phyloP scores from a whole-genome alignment of 1,140 invertebrate genomes.

The Panulirus ornatus region DNA sequence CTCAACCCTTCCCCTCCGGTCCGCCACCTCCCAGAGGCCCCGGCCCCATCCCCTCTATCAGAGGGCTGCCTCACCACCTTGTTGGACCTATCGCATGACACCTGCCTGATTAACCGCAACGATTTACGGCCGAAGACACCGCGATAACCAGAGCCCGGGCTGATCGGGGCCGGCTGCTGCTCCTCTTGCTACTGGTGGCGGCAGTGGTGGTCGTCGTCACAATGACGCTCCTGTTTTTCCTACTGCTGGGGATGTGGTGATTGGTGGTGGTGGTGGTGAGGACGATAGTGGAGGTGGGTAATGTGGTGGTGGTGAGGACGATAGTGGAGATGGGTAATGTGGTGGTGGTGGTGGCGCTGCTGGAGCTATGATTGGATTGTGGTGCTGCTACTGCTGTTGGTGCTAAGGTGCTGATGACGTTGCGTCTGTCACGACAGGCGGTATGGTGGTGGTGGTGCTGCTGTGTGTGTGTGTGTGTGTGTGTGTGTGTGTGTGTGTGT shows the following conservation, averaged over 20 bases:
- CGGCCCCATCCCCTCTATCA: background rate
- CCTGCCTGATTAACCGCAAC: slow-evolving; percentile 18
- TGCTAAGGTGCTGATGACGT: too few relatives aligned
- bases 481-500: background rate
- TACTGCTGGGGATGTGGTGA: background rate
- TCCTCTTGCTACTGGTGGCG: background rate
- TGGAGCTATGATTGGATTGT: background rate
- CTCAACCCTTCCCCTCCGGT: background rate
- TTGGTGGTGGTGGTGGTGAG: background rate
- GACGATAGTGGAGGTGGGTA: background rate
- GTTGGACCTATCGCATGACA: slow-evolving; percentile 26
- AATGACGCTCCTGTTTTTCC: too few relatives aligned
- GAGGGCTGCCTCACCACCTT: slow-evolving; percentile 8
- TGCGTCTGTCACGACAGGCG: background rate
- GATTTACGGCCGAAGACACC: slow-evolving; percentile 29
- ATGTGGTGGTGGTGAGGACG: background rate
- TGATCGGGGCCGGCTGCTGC: background rate
- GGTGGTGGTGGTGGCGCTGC: background rate
- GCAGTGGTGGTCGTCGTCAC: background rate
- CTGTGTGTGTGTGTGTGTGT: slow-evolving; percentile 36
- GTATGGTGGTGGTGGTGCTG: background rate
- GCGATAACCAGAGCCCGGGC: background rate
- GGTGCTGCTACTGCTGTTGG: too few relatives aligned
- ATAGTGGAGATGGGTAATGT: background rate
- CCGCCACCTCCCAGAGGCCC: background rate